Evolutionary conservation across 2,888 invertebrate genomes (phyloP).

Genomic region (Polydrusus cervinus): DNA sequence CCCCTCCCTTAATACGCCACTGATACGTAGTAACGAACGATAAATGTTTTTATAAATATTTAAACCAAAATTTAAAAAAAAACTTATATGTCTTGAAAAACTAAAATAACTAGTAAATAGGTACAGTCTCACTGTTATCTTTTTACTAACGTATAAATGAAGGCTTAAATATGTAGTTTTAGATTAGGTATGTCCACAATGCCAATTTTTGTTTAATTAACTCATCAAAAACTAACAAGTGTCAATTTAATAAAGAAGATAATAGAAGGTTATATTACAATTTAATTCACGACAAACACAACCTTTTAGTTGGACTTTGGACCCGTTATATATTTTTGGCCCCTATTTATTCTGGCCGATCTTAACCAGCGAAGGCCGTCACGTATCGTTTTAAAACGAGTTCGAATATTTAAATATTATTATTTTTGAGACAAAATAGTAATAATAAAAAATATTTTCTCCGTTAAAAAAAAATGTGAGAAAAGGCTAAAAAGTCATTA

Average conservation of each 20-base stretch:
- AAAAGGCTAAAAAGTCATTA: too few species aligned
- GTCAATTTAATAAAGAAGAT: not conserved
- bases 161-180: too few species aligned
- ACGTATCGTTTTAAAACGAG: conserved; percentile 6
- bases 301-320: conserved; percentile 34
- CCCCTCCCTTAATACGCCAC: too few species aligned
- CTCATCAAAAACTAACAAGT: not conserved
- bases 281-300: conserved; percentile 8
- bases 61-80: too few species aligned
- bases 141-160: too few species aligned
- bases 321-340: conserved; percentile 13
- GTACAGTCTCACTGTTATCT: too few species aligned
- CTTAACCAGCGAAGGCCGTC: conserved; percentile 19
- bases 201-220: not conserved
- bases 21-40: too few species aligned
- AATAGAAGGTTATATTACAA: not conserved
- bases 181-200: too few species aligned
- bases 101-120: too few species aligned
- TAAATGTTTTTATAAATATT: too few species aligned
- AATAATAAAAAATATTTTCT: not conserved
- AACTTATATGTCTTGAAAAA: too few species aligned
- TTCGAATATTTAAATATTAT: conserved; percentile 10
- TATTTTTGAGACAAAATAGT: not conserved
- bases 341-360: conserved; percentile 21
- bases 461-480: too few species aligned